phyloP scores from a whole-genome alignment of 2,113 vertebrate genomes.

The Rostratula benghalensis region DNA sequence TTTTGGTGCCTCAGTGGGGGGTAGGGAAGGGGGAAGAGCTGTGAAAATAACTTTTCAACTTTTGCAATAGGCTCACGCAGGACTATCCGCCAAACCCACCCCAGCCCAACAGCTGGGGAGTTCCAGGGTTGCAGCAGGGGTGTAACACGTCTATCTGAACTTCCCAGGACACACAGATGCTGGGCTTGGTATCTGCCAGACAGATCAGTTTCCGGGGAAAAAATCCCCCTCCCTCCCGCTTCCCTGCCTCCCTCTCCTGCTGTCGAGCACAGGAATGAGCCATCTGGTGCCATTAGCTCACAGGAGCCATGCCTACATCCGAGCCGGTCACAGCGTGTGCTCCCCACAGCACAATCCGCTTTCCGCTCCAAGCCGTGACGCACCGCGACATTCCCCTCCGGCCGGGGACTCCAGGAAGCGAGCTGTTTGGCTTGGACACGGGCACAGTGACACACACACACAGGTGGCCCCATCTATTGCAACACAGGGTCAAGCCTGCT shows the following conservation, averaged over 20 bases:
- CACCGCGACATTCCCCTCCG: background rate
- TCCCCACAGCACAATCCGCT: background rate
- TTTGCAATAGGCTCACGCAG: background rate
- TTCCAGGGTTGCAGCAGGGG: background rate
- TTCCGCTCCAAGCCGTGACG: background rate
- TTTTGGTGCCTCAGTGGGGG: background rate
- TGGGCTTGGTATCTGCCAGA: background rate
- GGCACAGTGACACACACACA: background rate
- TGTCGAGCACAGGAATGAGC: background rate
- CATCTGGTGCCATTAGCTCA: background rate
- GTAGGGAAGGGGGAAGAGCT: background rate
- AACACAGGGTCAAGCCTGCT: background rate
- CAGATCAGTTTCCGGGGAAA: background rate
- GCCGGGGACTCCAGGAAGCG: background rate
- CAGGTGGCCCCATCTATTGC: slow-evolving; percentile 2
- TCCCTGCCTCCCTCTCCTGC: background rate
- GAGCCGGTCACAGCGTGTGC: background rate
- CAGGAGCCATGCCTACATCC: background rate
- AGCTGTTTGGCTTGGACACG: background rate
- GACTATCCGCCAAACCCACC: background rate
- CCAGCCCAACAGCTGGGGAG: background rate
- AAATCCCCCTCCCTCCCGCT: background rate
- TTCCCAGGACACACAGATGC: background rate
- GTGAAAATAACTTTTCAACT: background rate
- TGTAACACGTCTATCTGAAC: background rate